Evolutionary conservation across 1,140 invertebrate species (phyloP).

Genomic region (Diabrotica undecimpunctata): DNA sequence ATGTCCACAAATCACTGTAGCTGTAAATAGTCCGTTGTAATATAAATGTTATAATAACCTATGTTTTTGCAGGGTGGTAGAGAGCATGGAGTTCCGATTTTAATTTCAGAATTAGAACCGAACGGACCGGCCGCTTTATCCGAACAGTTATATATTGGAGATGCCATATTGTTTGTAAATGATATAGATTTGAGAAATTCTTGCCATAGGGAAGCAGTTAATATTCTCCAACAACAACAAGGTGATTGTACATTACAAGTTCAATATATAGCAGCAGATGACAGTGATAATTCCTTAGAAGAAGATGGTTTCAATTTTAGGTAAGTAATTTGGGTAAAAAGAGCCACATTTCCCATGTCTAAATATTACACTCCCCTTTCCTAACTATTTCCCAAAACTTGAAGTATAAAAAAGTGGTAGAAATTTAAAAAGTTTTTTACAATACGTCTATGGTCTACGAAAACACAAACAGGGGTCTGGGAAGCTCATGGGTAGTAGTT

Average conservation of each 20-base stretch:
- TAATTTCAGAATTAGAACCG: slow-evolving; percentile 81
- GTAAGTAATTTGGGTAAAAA: slow-evolving; percentile 39
- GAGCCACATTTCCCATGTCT: too few species aligned
- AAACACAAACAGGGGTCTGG: too few species aligned
- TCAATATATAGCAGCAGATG: slow-evolving; percentile 69
- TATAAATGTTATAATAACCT: too few species aligned
- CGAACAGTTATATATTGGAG: slow-evolving; percentile 71
- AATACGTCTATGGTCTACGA: too few species aligned
- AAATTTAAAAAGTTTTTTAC: too few species aligned
- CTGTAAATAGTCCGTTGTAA: too few species aligned
- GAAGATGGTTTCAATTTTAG: slow-evolving; percentile 51
- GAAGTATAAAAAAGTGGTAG: too few species aligned
- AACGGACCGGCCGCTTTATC: slow-evolving; percentile 70
- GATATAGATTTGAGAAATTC: slow-evolving; percentile 68
- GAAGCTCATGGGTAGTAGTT: too few species aligned
- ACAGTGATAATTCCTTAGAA: slow-evolving; percentile 54
- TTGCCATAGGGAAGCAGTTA: slow-evolving; percentile 70
- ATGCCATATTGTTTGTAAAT: slow-evolving; percentile 79
- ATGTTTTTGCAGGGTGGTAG: slow-evolving; percentile 62
- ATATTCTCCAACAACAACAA: slow-evolving; percentile 64
- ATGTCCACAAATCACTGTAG: too few species aligned
- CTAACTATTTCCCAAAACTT: too few species aligned
- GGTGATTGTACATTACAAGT: slow-evolving; percentile 69
- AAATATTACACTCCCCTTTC: too few species aligned
- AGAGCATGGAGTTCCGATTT: slow-evolving; percentile 80